Conservation (phyloP, 2,797 vertebrate genomes). For the Myotis findleyi region DNA sequence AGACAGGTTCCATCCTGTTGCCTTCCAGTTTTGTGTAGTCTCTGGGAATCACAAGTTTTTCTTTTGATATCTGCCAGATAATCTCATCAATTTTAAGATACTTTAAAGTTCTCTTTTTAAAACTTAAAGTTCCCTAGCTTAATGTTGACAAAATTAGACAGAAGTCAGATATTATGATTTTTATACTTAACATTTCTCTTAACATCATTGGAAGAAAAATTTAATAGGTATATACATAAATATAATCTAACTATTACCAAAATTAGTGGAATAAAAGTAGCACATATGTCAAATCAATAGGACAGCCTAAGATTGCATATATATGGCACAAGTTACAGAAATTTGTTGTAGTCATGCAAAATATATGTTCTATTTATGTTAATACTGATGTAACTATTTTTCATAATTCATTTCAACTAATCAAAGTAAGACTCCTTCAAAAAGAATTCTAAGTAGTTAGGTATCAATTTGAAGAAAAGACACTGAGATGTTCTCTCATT, state of each 20-base stretch:
- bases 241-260: neutral
- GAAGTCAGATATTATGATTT: neutral
- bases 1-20: neutral
- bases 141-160: slow-evolving; percentile 36
- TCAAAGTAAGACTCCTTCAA: neutral
- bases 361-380: neutral
- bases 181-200: neutral
- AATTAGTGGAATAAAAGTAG: slow-evolving; percentile 17
- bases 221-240: neutral
- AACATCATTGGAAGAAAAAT: neutral
- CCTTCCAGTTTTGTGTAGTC: neutral
- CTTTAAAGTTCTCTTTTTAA: neutral
- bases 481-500: neutral
- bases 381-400: neutral
- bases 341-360: neutral
- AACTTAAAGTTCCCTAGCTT: neutral
- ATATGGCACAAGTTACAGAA: neutral
- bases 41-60: neutral
- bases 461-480: slow-evolving; percentile 26
- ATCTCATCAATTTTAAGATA: slow-evolving; percentile 1
- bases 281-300: neutral
- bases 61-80: neutral
- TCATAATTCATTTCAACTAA: neutral
- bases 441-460: neutral
- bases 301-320: neutral